Base-by-base conservation (phyloP, 1,140 invertebrate genomes). In the Idris sp. region DNA sequence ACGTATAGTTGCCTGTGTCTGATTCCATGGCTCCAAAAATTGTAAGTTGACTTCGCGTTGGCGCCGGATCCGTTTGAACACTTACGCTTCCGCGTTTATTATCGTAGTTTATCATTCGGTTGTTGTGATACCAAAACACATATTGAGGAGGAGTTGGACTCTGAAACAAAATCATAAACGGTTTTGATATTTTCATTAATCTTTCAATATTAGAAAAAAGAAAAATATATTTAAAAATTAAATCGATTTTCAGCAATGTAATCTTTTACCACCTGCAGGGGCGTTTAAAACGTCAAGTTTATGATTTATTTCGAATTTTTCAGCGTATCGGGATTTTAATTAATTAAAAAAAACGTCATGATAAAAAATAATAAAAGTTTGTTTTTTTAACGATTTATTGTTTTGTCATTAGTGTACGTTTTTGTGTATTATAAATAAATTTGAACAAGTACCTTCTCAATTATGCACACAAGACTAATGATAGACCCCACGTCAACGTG, bases 71-170 rank as follows among this genome's bases (percentile, higher is more conserved):
- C 14, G 94, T 96, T 86, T 95, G 93, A 75, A 96, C 94, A 49
- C 91, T 92, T 65, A 96, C 95, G 49, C 93, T 95, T 33, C 94
- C 93, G 38, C 95, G 90, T 2, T 92, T 90, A 22, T 92, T 94
- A 86, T 96, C 95, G 84, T 96, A 97, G 89, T 96, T 97, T 88
- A 96, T 96, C 93, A 96, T 95, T 49, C 93, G 91, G 81, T 95
- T 93, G 88, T 96, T 96, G 87, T 96, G 95, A 87, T 94, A 95
- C 95, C 94, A 96, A 88, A 95, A 95, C 40, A 96, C 94, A 88
- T 94, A 96, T 84, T 95, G 94, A 14, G 95, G 95, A 40, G 94
- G 94, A 75, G 93, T 94, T 28, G 94, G 94, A 83, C 94, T 96
- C 94, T 96, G 90, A 1, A 67, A 67, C 35, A 25, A 22, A 40